Base-by-base conservation (phyloP, 2,888 invertebrate species). In the Apodemia mormo region DNA sequence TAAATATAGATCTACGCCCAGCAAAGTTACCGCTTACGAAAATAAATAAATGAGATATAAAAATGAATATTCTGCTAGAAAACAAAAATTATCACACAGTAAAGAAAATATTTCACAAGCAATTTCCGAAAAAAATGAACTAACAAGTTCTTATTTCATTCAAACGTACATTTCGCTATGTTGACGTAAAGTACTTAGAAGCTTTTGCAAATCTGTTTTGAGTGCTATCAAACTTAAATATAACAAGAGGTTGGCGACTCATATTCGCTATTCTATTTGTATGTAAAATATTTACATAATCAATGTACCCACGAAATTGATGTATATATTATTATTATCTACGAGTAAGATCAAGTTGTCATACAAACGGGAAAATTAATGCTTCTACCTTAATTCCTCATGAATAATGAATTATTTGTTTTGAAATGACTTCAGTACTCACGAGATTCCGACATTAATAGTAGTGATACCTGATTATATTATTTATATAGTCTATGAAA, bases 381-480 rank as follows among this genome's bases (percentile, higher is more conserved):
- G 64, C 12, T 14, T 7, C 64, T 37, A 37, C 64, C 64, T 33
- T 37, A 64, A 64, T 33, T 64, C 12, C 64, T 64, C 64, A 37
- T 64, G 64, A 64, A 64, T 64, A 64, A n/a, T 14, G 64, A 64
- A 64, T 64, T 37, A 64, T 64, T 64, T 64, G 37, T 8, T 64
- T 64, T 37, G 37, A 8, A 64, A 33, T 64, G 64, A 37, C 33
- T 64, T 37, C 5, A 37, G 37, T 33, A 8, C 37, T 64, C 64
- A 33, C 37, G 37, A 64, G 64, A 64, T 64, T 64, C n/a, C 61
- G 30, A 61, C 14, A 33, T 14, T 61, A 33, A 14, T 61, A 61
- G 14, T 33, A 12, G 12, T 33, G 12, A 61, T 61, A 61, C 33
- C 61, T 30, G 6, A 30, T 49, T 49, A 6, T 49, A 49, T 49